Evolutionary conservation across 2,888 invertebrate species (phyloP).

Genomic region (Euzophera pinguis): DNA sequence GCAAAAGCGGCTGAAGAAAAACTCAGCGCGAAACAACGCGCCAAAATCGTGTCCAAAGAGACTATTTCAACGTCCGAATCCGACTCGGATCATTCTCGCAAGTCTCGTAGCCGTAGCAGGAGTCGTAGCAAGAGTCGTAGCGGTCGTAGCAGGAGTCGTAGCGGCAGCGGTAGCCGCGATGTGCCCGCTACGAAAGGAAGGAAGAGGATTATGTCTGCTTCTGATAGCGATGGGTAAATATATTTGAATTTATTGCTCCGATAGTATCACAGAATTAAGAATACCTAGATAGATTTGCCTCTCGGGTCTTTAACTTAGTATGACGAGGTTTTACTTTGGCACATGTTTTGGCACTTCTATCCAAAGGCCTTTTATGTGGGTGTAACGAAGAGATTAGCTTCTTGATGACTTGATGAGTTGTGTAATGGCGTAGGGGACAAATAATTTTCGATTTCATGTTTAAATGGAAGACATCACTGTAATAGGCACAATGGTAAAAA

Average conservation of each 20-base stretch:
- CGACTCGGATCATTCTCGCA: conserved; percentile 79
- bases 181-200: conserved; percentile 72
- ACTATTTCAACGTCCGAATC: conserved; percentile 96
- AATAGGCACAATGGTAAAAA: no score
- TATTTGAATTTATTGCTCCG: neutral
- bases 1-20: conserved; percentile 81
- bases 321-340: no score
- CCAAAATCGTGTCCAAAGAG: conserved; percentile 95
- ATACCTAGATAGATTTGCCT: no score
- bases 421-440: no score
- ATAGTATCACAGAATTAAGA: no score
- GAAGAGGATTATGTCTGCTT: conserved; percentile 82
- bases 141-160: conserved; percentile 43
- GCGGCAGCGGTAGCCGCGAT: conserved; percentile 73
- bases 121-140: conserved; percentile 37
- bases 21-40: conserved; percentile 89
- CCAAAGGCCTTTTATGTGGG: no score
- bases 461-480: no score
- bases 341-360: no score
- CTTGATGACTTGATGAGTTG: no score
- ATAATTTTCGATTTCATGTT: no score
- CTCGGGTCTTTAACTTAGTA: no score
- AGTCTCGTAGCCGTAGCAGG: conserved; percentile 48
- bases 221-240: conserved; percentile 73
- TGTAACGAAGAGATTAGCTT: no score